Evolutionary conservation across 2,888 invertebrate species (phyloP), one percentile per base, ranked within the genome.

Genomic region (Dendrolimus houi): DNA sequence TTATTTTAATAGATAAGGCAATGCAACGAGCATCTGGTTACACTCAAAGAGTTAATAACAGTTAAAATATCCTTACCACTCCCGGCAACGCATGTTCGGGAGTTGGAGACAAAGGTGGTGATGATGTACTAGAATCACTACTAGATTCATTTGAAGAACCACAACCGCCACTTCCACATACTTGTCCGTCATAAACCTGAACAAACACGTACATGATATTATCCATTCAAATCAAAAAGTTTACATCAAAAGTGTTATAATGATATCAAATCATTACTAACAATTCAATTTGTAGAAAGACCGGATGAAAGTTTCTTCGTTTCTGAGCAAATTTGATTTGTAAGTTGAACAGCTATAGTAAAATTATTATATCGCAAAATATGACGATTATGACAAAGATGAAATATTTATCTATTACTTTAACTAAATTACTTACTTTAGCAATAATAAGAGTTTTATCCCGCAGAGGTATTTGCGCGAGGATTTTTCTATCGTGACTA

Each of bases 91-190:
- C 94, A 75, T 94, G 95, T 87, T 99, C 99, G 0, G 96, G 96
- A 73, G 97, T 97, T 69, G 95, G 96, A 0, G 95, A 94, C 75
- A 96, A 93, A 64, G 97, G 97, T 1, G 98, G 98, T 1, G 98
- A 98, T 2, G 97, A 96, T 2, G 97, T 96, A 58, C 98, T 98
- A 67, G 98, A 98, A 81, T 98, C 98, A 59, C 97, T 97, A 74
- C 97, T 97, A 58, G 97, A 97, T 77, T 98, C 99, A 57, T 90
- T 91, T 7, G 91, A 91, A 10, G 91, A 91, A 54, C 90, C 90
- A 61, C 89, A 88, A 1, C 88, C 88, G 12, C 88, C 88, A 62
- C 89, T 88, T 2, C 88, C 87, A 65, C 88, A 88, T 52, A 89
- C 85, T 72, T 87, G 88, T 1, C 88, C 87, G 62, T 90, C 89